Base-by-base conservation (phyloP, 2,113 vertebrate genomes). In the Python bivittatus region DNA sequence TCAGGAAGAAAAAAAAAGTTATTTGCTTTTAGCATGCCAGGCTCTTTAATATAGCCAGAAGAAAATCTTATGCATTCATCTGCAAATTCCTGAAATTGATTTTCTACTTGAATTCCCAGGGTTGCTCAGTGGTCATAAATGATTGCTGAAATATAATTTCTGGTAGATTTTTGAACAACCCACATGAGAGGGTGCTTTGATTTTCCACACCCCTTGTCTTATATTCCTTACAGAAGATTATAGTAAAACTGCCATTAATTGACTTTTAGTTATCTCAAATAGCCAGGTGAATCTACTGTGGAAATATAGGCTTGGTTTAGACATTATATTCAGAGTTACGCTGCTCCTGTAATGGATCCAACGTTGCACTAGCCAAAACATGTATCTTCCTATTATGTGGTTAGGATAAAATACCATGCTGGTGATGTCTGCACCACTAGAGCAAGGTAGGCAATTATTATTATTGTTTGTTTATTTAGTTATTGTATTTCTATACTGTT, bases 31-130 rank as follows among this genome's bases (percentile, higher is more conserved):
- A 89, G 29, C 29, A 90, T 33, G 29, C 68, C 94, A 25, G 94
- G 1, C 56, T 95, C 92, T 95, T 94, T 94, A 57, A 15, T 92
- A 29, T 92, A 91, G 23, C 58, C 86, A 91, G 48, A 54, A 94
- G 85, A 96, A 95, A 95, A 79, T 94, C 94, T 92, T 94, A 88
- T 61, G 72, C 38, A 93, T 93, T 86, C 61, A 90, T 92, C 90
- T 87, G 92, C 58, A 94, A 93, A 88, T 89, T 5, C 53, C 94
- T 72, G 84, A 95, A 97, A 96, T 85, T 93, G 87, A 97, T 96
- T 96, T 97, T 97, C 88, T 95, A 88, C 58, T 94, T 96, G 88
- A 96, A 92, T 85, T 95, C 85, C 90, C 83, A 94, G 52, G 56
- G 58, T 95, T 97, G 22, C 42, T 97, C 25, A 91, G 92, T 95